Evolutionary conservation across 2,113 vertebrate genomes (phyloP), one percentile per base, ranked within the genome.

Genomic region (Phyllostomus hastatus): DNA sequence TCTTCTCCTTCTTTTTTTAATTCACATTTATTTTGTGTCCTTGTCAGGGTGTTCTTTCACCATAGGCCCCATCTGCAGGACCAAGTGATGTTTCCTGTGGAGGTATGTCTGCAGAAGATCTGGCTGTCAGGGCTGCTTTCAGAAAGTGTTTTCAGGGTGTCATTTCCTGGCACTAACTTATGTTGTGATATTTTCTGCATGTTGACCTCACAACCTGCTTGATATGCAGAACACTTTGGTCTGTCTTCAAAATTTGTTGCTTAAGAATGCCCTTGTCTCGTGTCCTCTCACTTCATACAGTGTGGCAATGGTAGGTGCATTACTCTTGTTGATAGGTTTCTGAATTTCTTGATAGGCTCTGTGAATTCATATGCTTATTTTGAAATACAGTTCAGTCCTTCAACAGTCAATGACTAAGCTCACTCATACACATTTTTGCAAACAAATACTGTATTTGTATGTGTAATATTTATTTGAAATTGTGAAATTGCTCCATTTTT

Each of bases 191-290:
- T 96, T 97, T 95, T 82, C 54, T 90, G 22, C 87, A 86, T 0
- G 0, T 75, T 97, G 96, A 91, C 85, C 88, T 98, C 85, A 94
- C 59, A 95, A 73, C 46, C 80, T 95, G 35, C 38, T 98, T 95
- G 84, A 57, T 96, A 95, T 95, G 92, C 80, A 91, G 48, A 79
- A 33, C 2, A 2, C 48, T 97, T 86, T 90, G 64, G 54, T 92
- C 79, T 94, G 90, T 90, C 81, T 97, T 95, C 78, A 95, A 82
- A 95, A 92, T 88, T 35, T 85, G 88, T 93, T 85, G 82, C 67
- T 90, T 79, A 70, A 81, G 67, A 92, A 94, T 92, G 85, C 38
- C 88, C 88, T 98, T 97, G 95, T 52, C 76, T 92, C 43, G 0
- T 80, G 88, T 92, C 76, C 92, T 95, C 33, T 94, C 43, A 4